These are phyloP conservation scores for Branchellion lobata DNA, from an alignment of 2,888 invertebrate species.

Conservation along the genomic window DNA sequence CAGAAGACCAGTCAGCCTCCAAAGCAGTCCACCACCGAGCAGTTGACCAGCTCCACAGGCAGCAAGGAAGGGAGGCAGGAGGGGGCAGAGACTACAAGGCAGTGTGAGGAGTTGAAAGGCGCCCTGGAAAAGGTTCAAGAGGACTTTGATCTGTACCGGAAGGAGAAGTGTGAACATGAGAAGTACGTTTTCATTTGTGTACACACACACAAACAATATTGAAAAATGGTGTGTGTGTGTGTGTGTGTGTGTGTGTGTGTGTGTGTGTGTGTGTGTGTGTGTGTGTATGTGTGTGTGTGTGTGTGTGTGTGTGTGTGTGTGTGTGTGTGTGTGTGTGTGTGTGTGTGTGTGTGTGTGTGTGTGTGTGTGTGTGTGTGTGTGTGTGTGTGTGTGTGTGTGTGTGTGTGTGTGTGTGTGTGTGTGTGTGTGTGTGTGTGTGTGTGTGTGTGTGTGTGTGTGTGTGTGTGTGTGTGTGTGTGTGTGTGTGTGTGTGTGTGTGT, in stretches of 20 bases:
- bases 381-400: conserved; percentile 29
- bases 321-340: conserved; percentile 28
- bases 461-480: conserved; percentile 10
- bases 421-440: conserved; percentile 26
- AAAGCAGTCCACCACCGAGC: background rate
- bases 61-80: background rate
- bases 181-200: too few species aligned
- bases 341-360: conserved; percentile 28
- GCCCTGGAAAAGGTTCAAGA: conserved; percentile 75
- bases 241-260: too few species aligned
- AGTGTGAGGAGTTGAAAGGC: conserved; percentile 66
- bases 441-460: conserved; percentile 32
- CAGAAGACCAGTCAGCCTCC: background rate
- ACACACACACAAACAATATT: too few species aligned
- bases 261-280: background rate
- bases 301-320: conserved; percentile 23
- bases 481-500: conserved; percentile 28
- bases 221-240: too few species aligned
- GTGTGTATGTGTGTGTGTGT: conserved; percentile 27
- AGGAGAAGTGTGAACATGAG: conserved; percentile 79
- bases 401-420: conserved; percentile 30
- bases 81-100: conserved; percentile 30
- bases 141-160: conserved; percentile 80
- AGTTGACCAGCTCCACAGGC: background rate
- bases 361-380: conserved; percentile 25